phyloP scores from a whole-genome alignment of 2,888 invertebrate species.

The Clostera curtula region DNA sequence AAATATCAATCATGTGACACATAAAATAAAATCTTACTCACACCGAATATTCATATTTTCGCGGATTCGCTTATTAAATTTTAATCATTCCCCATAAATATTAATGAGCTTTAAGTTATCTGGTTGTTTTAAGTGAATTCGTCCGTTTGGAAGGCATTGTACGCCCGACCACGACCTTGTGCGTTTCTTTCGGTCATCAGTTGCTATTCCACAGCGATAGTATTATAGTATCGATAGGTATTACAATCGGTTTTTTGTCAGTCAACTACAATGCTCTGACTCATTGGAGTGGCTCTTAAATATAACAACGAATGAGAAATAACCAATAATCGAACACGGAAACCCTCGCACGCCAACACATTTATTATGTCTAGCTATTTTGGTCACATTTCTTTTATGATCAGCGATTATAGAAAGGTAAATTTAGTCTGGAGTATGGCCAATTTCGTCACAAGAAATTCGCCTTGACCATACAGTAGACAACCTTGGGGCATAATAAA shows the following conservation, averaged over 20 bases:
- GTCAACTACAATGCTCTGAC: constrained; percentile 40
- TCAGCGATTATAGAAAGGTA: constrained; percentile 17
- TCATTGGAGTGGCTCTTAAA: constrained; percentile 50
- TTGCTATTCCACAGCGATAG: constrained; percentile 36
- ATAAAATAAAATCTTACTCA: too few species aligned
- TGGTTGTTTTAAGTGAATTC: constrained; percentile 17
- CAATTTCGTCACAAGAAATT: constrained; percentile 44
- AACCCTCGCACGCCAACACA: constrained; percentile 21
- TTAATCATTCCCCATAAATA: constrained; percentile 22
- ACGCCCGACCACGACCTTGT: constrained; percentile 60
- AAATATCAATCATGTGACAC: too few species aligned
- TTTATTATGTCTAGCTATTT: constrained; percentile 32
- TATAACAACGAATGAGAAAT: constrained; percentile 36
- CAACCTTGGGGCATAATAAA: constrained; percentile 50
- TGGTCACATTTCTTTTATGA: constrained; percentile 19
- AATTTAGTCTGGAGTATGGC: constrained; percentile 34
- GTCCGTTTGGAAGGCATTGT: constrained; percentile 52
- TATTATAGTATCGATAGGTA: constrained; percentile 21
- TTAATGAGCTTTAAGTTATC: constrained; percentile 27
- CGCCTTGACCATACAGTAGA: constrained; percentile 54
- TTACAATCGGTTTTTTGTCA: constrained; percentile 47
- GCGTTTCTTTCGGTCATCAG: constrained; percentile 45
- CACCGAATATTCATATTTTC: constrained; percentile 5
- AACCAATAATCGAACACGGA: constrained; percentile 37
- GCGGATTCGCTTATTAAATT: constrained; percentile 5